phyloP scores from a whole-genome alignment of 2,888 invertebrate species.

The Hemistola chrysoprasaria region DNA sequence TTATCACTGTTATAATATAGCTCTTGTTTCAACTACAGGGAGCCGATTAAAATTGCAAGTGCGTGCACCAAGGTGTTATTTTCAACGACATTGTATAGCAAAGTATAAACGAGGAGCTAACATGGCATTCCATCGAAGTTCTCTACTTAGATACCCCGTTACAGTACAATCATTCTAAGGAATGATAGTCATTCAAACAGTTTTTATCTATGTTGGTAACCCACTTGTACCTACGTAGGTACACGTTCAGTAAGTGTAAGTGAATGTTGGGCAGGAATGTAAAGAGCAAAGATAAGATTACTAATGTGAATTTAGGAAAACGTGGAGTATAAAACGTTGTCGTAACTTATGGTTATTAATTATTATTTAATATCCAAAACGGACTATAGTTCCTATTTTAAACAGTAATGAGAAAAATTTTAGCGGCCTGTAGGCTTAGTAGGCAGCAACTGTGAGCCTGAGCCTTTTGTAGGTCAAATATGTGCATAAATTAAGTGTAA shows the following conservation, averaged over 20 bases:
- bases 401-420: too few species aligned
- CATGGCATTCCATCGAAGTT: too few species aligned
- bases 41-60: constrained; percentile 10
- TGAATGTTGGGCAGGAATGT: constrained; percentile 21
- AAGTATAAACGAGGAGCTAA: too few species aligned
- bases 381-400: too few species aligned
- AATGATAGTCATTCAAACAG: constrained; percentile 17
- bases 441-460: too few species aligned
- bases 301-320: constrained; percentile 15
- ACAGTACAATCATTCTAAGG: background rate
- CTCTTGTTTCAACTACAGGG: constrained; percentile 27
- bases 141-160: too few species aligned
- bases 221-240: constrained; percentile 14
- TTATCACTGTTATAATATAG: constrained; percentile 56
- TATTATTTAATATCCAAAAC: too few species aligned
- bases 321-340: constrained; percentile 1
- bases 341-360: too few species aligned
- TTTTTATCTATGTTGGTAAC: constrained; percentile 25
- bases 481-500: too few species aligned
- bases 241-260: constrained; percentile 14
- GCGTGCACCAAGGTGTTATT: background rate
- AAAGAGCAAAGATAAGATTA: constrained; percentile 29
- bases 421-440: too few species aligned
- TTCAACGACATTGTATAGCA: too few species aligned
- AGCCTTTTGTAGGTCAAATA: too few species aligned